phyloP scores from a whole-genome alignment of 2,113 vertebrate genomes.

The Camelus dromedarius region DNA sequence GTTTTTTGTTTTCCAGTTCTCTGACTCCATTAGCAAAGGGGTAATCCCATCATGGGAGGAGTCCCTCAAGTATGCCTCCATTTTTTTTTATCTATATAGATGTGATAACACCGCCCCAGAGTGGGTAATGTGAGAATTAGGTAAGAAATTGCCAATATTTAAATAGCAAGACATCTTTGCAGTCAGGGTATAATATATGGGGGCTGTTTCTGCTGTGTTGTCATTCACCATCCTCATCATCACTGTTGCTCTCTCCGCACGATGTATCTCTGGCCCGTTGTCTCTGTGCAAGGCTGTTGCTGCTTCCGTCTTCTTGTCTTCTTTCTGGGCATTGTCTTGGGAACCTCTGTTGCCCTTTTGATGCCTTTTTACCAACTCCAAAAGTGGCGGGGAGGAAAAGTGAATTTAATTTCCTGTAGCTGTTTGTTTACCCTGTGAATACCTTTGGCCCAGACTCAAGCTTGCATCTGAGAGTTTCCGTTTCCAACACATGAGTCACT shows the following conservation, averaged over 20 bases:
- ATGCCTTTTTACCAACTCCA: neutral
- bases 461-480: neutral
- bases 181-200: no score
- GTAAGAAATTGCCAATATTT: neutral
- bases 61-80: no score
- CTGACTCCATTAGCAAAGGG: neutral
- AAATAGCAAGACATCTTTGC: neutral
- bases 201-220: neutral
- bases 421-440: conserved; percentile 49
- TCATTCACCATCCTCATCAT: neutral
- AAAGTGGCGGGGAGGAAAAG: neutral
- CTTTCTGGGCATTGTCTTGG: neutral
- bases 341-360: neutral
- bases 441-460: conserved; percentile 42
- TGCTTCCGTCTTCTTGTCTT: neutral
- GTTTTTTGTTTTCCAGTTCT: neutral
- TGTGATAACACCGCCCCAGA: neutral
- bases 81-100: neutral
- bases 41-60: no score
- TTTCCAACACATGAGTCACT: conserved; percentile 60
- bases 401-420: conserved; percentile 51
- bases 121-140: neutral
- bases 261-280: neutral
- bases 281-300: neutral
- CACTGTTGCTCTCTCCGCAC: neutral